Evolutionary conservation across 1,140 invertebrate genomes (phyloP).

Genomic region (Bombus turneri): DNA sequence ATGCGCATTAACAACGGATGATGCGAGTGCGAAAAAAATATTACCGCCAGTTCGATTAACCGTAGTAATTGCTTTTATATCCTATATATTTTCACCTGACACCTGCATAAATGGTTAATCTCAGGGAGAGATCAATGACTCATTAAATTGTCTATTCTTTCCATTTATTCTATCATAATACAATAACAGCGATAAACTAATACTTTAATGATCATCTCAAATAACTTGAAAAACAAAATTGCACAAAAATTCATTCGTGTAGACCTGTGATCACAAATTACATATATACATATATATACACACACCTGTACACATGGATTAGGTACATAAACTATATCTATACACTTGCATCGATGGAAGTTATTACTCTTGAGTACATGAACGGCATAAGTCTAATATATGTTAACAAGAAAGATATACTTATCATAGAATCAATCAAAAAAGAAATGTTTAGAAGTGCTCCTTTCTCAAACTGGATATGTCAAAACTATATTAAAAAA

Average conservation of each 20-base stretch:
- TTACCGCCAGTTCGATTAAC: constrained; percentile 24
- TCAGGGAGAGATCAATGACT: constrained; percentile 35
- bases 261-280: background rate
- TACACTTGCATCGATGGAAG: background rate
- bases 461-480: background rate
- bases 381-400: background rate
- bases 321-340: background rate
- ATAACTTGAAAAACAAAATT: background rate
- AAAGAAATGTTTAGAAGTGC: no score
- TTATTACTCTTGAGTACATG: background rate
- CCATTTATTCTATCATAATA: constrained; percentile 14
- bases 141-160: constrained; percentile 10
- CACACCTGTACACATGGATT: no score
- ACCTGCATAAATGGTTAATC: constrained; percentile 24
- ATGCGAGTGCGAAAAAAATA: constrained; percentile 13
- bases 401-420: background rate
- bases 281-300: no score
- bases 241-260: background rate
- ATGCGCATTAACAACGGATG: background rate
- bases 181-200: constrained; percentile 23
- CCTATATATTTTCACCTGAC: constrained; percentile 1
- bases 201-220: background rate
- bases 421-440: no score
- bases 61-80: constrained; percentile 25
- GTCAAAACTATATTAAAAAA: background rate